Base-by-base conservation (phyloP, 2,113 vertebrate genomes). In the Sclerurus mexicanus region DNA sequence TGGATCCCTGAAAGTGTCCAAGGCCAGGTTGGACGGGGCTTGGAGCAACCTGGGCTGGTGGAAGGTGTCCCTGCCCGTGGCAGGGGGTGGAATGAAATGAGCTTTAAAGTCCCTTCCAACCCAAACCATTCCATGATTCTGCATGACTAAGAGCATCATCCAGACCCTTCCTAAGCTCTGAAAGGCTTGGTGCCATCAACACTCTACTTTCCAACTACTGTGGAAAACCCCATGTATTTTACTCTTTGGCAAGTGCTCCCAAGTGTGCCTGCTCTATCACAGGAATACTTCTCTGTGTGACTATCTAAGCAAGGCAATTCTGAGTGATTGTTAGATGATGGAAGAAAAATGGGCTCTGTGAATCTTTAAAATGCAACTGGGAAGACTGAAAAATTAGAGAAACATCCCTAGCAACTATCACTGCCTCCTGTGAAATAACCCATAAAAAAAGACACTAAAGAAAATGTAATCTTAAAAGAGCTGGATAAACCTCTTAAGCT, bases 21-120 rank as follows among this genome's bases (percentile, higher is more conserved):
- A 68, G 53, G 37, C 46, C 52, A 60, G 53, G 39, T 0, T 82
- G 77, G 22, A 23, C 0, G 0, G 11, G 9, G 11, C 9, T 77
- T 25, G 75, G 47, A 63, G 37, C 59, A 52, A 0, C 23, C 23
- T 67, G 53, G 62, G 69, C 17, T 0, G 14, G 46, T 21, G 53
- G 53, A 1, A 75, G 9, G 28, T 39, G 77, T 46, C 60, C 66
- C 23, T 71, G 49, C 8, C 23, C 25, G 8, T 4, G 42, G 35
- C 21, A 31, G 16, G 6, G n/a, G 28, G 4, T 31, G 35, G 31
- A 0, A 37, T 18, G 1, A 1, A 31, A 22, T 19, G 13, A 10
- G 19, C 15, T 74, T 60, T n/a, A n/a, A 75, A 13, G 16, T 31
- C 9, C 9, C 7, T 47, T 16, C 20, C 30, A 68, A 12, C 7